Evolutionary conservation across 1,140 invertebrate species (phyloP).

Genomic region (Eumaeus atala): DNA sequence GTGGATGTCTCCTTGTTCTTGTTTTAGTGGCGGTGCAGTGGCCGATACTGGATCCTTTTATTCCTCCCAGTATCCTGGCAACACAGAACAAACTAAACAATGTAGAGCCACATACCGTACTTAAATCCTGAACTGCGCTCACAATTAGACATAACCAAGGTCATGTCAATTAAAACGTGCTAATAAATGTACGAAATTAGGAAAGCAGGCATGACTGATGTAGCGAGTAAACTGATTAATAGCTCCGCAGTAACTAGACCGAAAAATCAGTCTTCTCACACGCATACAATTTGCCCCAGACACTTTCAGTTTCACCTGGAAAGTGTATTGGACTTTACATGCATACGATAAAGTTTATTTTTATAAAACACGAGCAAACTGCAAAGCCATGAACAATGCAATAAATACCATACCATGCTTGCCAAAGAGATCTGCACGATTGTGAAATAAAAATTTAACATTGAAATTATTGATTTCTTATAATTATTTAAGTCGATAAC

Average conservation of each 20-base stretch:
- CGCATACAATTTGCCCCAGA: conserved; percentile 18
- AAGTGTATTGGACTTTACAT: conserved; percentile 19
- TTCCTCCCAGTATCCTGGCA: too few relatives aligned
- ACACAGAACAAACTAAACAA: too few relatives aligned
- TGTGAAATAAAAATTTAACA: too few relatives aligned
- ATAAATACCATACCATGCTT: neutral
- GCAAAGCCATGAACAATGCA: neutral
- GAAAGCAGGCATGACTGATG: neutral
- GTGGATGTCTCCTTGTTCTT: too few relatives aligned
- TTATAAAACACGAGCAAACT: neutral
- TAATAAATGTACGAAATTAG: conserved; percentile 9
- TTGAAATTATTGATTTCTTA: too few relatives aligned
- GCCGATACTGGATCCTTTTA: too few relatives aligned
- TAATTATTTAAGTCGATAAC: too few relatives aligned
- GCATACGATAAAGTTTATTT: conserved; percentile 11
- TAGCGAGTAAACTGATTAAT: conserved; percentile 23
- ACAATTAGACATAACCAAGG: neutral
- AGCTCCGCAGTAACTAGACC: conserved; percentile 30
- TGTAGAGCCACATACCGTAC: too few relatives aligned
- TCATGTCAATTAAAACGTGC: neutral
- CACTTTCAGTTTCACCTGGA: conserved; percentile 5
- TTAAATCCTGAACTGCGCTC: too few relatives aligned
- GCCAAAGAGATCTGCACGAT: neutral
- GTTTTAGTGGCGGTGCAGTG: too few relatives aligned
- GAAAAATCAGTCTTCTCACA: conserved; percentile 29